These are phyloP conservation scores for Rhinichthys osculus DNA, from an alignment of 2,797 vertebrate species.

Conservation along the genomic window DNA sequence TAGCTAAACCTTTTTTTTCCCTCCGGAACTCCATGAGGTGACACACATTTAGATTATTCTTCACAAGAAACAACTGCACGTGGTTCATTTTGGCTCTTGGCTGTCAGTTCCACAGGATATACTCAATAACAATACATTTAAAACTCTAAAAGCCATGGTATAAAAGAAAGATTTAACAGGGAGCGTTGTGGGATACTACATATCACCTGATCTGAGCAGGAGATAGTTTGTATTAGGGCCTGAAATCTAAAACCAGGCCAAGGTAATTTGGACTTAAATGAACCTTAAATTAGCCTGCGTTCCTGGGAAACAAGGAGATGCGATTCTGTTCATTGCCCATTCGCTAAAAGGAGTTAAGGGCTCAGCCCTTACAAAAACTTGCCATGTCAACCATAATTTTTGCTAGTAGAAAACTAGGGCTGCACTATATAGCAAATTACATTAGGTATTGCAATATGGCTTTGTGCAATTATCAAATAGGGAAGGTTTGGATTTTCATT, in stretches of 20 bases:
- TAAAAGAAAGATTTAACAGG: not conserved
- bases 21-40: not conserved
- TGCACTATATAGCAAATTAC: not conserved
- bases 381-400: no score
- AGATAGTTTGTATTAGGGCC: constrained; percentile 19
- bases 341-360: not conserved
- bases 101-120: not conserved
- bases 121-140: not conserved
- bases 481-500: not conserved
- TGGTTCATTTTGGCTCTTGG: not conserved
- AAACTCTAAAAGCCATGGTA: not conserved
- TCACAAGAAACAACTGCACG: not conserved
- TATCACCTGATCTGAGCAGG: constrained; percentile 12
- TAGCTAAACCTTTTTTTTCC: not conserved
- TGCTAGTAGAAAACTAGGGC: not conserved
- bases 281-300: constrained; percentile 33
- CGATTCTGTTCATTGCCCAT: not conserved
- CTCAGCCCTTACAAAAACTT: no score
- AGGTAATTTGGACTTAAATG: constrained; percentile 32
- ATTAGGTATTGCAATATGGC: not conserved
- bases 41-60: not conserved
- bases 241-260: constrained; percentile 41
- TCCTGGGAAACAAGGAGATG: constrained; percentile 25
- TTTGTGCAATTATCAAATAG: not conserved
- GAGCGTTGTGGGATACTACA: not conserved